Percentiles rank a stretch among this genome's conserved stretches.
Evolutionary conservation across 37 sponge, comb jelly and placozoan genomes (phyloP).

Genomic region (Petrosia ficiformis): DNA sequence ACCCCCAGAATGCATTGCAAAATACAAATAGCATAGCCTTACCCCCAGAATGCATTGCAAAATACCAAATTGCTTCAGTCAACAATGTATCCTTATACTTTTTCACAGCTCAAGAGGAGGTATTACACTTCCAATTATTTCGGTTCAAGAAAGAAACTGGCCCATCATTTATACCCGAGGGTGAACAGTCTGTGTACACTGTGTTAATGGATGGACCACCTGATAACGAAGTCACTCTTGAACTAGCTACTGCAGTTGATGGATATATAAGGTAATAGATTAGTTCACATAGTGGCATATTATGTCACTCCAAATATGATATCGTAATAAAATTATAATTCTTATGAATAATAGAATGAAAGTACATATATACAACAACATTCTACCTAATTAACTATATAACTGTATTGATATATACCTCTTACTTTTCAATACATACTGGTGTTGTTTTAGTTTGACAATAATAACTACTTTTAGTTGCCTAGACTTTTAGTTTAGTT

Average conservation of each 20-base stretch:
- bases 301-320: background rate
- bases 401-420: too few relatives aligned
- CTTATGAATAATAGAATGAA: background rate
- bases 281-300: constrained; percentile 10
- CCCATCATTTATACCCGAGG: constrained; percentile 53
- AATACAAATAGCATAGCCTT: too few relatives aligned
- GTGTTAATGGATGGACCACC: constrained; percentile 55
- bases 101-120: constrained; percentile 22
- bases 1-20: too few relatives aligned
- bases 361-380: too few relatives aligned
- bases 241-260: constrained; percentile 21
- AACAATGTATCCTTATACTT: background rate
- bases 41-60: too few relatives aligned
- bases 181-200: constrained; percentile 35
- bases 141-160: constrained; percentile 41
- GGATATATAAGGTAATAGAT: background rate
- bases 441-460: too few relatives aligned
- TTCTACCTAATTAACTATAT: too few relatives aligned
- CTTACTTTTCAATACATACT: too few relatives aligned
- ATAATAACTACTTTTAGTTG: too few relatives aligned
- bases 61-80: too few relatives aligned
- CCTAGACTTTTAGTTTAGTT: too few relatives aligned
- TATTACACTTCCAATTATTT: constrained; percentile 30
- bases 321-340: background rate
- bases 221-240: constrained; percentile 23